Conservation (phyloP, 2,888 invertebrate species). For the Perithous albicinctus region DNA sequence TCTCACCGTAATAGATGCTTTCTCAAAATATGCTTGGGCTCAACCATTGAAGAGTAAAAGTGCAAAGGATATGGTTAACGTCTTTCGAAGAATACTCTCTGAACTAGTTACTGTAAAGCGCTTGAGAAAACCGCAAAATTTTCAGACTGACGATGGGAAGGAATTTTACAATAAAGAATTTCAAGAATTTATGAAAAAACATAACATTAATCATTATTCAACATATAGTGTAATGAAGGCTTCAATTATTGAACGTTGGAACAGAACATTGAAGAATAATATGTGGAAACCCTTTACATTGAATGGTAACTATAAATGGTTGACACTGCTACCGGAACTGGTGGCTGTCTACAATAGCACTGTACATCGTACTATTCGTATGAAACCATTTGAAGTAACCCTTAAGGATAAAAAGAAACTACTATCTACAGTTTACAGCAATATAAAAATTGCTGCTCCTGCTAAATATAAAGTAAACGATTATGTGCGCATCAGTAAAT, state of each 20-base stretch:
- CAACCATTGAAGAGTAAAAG: conserved; percentile 79
- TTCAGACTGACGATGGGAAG: conserved; percentile 67
- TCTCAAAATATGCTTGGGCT: conserved; percentile 82
- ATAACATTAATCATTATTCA: conserved; percentile 67
- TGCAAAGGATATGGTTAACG: conserved; percentile 70
- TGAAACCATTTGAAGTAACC: no score
- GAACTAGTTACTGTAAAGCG: neutral
- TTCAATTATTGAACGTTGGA: conserved; percentile 76
- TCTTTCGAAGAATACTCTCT: conserved; percentile 58
- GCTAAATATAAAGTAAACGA: no score
- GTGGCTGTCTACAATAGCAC: conserved; percentile 75
- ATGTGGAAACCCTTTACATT: conserved; percentile 72
- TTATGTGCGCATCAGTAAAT: no score
- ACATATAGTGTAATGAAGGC: conserved; percentile 73
- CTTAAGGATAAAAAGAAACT: no score
- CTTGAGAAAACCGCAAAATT: conserved; percentile 52
- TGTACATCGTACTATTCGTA: no score
- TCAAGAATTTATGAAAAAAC: conserved; percentile 30
- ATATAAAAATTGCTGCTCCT: no score
- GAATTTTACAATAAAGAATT: conserved; percentile 70
- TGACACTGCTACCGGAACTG: conserved; percentile 55
- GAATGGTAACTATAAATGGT: conserved; percentile 66
- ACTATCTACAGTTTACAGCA: no score
- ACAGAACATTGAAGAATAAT: conserved; percentile 68
- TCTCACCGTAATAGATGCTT: conserved; percentile 80